Evolutionary conservation across 2,113 vertebrate species (phyloP).

Genomic region (Dolichallabes microphthalmus): DNA sequence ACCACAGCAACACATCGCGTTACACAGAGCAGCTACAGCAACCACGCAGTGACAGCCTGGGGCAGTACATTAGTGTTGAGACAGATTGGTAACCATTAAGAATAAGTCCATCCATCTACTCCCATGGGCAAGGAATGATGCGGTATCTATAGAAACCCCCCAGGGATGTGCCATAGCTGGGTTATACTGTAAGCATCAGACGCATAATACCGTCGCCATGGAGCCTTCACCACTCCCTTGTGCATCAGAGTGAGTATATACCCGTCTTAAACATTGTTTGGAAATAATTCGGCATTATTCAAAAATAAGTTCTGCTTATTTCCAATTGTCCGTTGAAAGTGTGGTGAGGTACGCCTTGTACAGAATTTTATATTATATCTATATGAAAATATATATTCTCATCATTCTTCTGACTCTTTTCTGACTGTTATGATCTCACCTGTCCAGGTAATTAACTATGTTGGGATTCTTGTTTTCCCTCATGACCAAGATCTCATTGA

Average conservation of each 20-base stretch:
- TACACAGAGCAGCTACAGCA: slow-evolving; percentile 15
- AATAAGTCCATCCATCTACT: slow-evolving; percentile 25
- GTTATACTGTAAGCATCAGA: not conserved
- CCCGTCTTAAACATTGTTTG: not conserved
- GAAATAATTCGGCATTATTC: not conserved
- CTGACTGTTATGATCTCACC: slow-evolving; percentile 67
- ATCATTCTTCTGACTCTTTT: not conserved
- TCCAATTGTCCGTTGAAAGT: not conserved
- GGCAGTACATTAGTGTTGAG: not conserved
- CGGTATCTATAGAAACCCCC: slow-evolving; percentile 44
- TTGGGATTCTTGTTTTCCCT: slow-evolving; percentile 99
- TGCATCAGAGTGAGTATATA: not conserved
- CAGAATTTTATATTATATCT: no score
- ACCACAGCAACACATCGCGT: not conserved
- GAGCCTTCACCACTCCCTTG: not conserved
- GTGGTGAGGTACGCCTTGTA: no score
- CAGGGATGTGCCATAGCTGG: not conserved
- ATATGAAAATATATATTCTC: no score
- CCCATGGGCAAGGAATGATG: not conserved
- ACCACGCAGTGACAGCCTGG: not conserved
- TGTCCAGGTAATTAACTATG: slow-evolving; percentile 98
- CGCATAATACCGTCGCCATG: not conserved
- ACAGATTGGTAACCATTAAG: slow-evolving; percentile 52
- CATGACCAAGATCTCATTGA: slow-evolving; percentile 98
- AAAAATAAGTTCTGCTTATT: not conserved